A percentile compares a stretch with the other conserved stretches of the same genome.
These are phyloP conservation scores for Pomatostomus ruficeps DNA, from an alignment of 2,113 vertebrate genomes.

Conservation along the genomic window DNA sequence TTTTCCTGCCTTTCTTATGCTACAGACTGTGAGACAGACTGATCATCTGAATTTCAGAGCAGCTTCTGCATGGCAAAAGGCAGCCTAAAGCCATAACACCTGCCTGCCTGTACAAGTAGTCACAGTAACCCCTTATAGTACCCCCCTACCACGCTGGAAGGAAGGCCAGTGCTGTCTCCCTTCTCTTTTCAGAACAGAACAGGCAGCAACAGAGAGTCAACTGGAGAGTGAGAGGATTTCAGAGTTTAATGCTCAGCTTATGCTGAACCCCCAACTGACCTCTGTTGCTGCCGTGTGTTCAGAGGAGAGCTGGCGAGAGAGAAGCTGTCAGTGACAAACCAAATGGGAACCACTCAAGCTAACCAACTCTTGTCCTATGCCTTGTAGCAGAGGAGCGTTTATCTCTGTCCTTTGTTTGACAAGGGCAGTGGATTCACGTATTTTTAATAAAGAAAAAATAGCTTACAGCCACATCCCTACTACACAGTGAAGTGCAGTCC, in stretches of 20 bases:
- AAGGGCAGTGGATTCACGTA: neutral
- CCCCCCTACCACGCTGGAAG: neutral
- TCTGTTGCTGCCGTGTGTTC: neutral
- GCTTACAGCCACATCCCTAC: neutral
- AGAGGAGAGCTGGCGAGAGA: neutral
- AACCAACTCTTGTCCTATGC: neutral
- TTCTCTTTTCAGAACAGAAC: neutral
- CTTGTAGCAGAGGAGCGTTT: neutral
- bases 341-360: neutral
- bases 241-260: neutral
- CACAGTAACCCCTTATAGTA: neutral
- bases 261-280: fast-evolving
- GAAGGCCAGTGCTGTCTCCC: neutral
- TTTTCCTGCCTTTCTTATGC: neutral
- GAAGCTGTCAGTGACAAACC: fast-evolving
- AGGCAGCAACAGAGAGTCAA: neutral
- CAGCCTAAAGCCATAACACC: neutral
- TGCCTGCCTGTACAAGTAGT: neutral
- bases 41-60: neutral
- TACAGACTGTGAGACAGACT: neutral
- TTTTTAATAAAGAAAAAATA: neutral
- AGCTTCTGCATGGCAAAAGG: neutral
- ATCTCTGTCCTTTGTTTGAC: neutral
- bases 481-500: neutral
- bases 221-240: neutral